A percentile compares a stretch with the other conserved stretches of the same genome.
These are phyloP conservation scores for Epirrhoe alternata DNA, from an alignment of 2,888 invertebrate species.

Conservation along the genomic window DNA sequence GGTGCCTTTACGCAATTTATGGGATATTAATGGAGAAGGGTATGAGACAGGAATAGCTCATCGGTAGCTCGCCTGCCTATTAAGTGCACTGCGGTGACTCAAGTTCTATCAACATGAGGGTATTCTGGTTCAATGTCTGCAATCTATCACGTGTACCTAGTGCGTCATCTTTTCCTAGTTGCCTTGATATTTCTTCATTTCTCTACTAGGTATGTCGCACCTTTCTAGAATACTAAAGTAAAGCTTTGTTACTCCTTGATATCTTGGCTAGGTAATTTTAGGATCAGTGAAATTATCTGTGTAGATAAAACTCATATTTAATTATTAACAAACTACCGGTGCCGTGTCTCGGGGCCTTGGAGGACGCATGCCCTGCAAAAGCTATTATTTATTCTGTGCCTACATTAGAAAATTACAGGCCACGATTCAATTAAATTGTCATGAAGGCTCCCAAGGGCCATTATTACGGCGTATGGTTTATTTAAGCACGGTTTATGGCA, in stretches of 20 bases:
- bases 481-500: conserved; percentile 51
- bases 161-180: conserved; percentile 3
- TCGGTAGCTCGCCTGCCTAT: conserved; percentile 6
- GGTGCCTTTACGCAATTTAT: conserved; percentile 64
- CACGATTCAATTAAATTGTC: conserved; percentile 72
- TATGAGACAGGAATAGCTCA: conserved; percentile 65
- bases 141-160: background rate
- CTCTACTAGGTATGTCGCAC: background rate
- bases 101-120: conserved; percentile 9
- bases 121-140: conserved; percentile 9
- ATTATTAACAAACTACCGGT: conserved; percentile 14
- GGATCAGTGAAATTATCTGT: background rate
- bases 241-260: background rate
- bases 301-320: conserved; percentile 5
- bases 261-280: too few species aligned
- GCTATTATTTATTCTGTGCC: conserved; percentile 32
- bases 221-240: background rate
- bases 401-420: conserved; percentile 56
- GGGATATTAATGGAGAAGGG: conserved; percentile 70
- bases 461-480: conserved; percentile 60
- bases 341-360: conserved; percentile 20
- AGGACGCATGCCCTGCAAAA: conserved; percentile 25
- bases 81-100: conserved; percentile 14
- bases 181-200: conserved; percentile 1
- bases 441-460: conserved; percentile 56